phyloP scores from a whole-genome alignment of 1,140 invertebrate species.

The Neodiprion pinetum region DNA sequence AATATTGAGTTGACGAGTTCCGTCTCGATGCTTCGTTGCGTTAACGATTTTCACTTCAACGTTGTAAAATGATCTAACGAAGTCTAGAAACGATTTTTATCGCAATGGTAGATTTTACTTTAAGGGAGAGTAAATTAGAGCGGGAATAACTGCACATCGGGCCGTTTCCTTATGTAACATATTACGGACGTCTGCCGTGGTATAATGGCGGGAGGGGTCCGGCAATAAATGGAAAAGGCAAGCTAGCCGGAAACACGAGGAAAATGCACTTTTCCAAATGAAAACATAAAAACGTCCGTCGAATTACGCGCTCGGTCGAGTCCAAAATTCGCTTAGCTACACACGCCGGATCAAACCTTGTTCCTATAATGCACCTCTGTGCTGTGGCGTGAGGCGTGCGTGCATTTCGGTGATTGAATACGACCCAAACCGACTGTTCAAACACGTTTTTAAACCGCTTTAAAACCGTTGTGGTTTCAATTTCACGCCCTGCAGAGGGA shows the following conservation, averaged over 20 bases:
- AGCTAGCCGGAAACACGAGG: not conserved
- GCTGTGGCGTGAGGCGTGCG: not conserved
- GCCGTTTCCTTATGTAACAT: too few relatives aligned
- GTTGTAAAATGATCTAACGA: too few relatives aligned
- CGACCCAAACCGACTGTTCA: not conserved
- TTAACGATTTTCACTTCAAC: too few relatives aligned
- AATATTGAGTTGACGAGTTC: too few relatives aligned
- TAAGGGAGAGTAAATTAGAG: too few relatives aligned
- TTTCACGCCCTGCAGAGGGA: not conserved
- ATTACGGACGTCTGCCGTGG: too few relatives aligned
- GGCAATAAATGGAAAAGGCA: not conserved
- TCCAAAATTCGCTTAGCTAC: constrained; percentile 24
- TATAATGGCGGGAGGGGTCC: too few relatives aligned
- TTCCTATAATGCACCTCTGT: too few relatives aligned
- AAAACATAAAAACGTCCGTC: constrained; percentile 35
- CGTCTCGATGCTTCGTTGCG: too few relatives aligned
- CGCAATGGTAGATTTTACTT: too few relatives aligned
- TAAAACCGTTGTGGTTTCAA: constrained; percentile 4
- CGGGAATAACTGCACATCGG: too few relatives aligned
- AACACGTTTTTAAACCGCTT: not conserved
- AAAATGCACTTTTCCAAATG: constrained; percentile 41
- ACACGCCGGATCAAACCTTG: not conserved
- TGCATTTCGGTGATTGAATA: not conserved
- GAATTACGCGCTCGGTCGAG: constrained; percentile 37
- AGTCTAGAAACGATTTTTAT: too few relatives aligned